Base-by-base conservation (phyloP, 2,797 vertebrate genomes). In the Enteromius viviparus region DNA sequence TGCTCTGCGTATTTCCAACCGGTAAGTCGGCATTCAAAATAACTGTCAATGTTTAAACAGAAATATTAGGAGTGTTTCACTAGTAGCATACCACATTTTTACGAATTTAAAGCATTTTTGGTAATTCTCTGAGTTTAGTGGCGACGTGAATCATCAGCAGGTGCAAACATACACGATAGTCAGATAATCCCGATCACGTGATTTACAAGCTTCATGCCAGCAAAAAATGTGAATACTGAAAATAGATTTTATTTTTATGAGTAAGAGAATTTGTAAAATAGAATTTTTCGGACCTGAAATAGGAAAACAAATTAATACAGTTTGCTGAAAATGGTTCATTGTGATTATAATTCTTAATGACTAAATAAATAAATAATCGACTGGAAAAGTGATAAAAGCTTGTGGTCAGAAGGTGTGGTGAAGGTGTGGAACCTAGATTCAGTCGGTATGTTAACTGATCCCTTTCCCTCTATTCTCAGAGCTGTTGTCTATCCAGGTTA, bases 401-500 rank as follows among this genome's bases (percentile, higher is more conserved):
- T 15, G 34, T 42, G 14, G 5, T 42, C 17, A 32, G 58, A 80
- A 26, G 49, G 15, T 42, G 21, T 65, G 58, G 58, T 62, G 23
- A 60, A 60, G 55, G 55, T 32, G 62, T 64, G 66, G 23, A 80
- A 45, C 37, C 5, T 5, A 60, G 6, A 47, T 34, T 10, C 26
- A 47, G 32, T 32, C 26, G 1, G 19, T 79, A 19, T 79, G 34
- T 53, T 55, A 3, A 66, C 26, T 40, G n/a, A 29, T 45, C 55
- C 45, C 9, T 83, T 40, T 62, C 19, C 17, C 5, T 60, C 5
- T 70, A 6, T 60, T 64, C 9, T 32, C 87, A 95, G 94, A 91
- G 88, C 81, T 94, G 76, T 87, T 91, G 86, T 92, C 90, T 85
- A 91, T 95, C 86, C 94, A 95, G 87, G 95, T 95, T 85, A 82